These are phyloP conservation scores for Drosophila prolongata DNA, from an alignment of 2,888 invertebrate genomes.

Conservation along the genomic window DNA sequence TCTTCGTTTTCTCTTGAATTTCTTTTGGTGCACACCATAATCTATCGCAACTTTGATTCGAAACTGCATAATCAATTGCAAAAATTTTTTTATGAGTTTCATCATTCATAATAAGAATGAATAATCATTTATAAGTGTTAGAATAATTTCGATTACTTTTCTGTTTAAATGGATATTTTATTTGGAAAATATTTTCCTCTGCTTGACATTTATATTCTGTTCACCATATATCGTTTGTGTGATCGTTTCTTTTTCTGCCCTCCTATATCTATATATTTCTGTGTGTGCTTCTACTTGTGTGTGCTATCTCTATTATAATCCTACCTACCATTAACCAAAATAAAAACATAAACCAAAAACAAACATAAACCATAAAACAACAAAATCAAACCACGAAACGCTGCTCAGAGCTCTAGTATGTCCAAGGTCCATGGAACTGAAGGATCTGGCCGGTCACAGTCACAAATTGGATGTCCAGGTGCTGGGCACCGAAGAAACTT, in stretches of 20 bases:
- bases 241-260: conserved; percentile 54
- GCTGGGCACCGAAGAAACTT: conserved; percentile 93
- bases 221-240: conserved; percentile 52
- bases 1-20: conserved; percentile 32
- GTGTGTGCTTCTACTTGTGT: conserved; percentile 75
- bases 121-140: not conserved
- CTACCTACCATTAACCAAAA: conserved; percentile 47
- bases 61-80: not conserved
- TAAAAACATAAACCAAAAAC: conserved; percentile 62
- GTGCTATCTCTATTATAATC: conserved; percentile 66
- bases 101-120: too few species aligned
- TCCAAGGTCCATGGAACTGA: conserved; percentile 85
- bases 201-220: conserved; percentile 17
- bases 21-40: conserved; percentile 10
- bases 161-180: not conserved
- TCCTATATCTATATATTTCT: conserved; percentile 57
- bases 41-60: not conserved
- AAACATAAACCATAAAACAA: conserved; percentile 51
- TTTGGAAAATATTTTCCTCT: not conserved
- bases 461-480: conserved; percentile 91
- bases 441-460: conserved; percentile 85
- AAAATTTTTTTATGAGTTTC: not conserved
- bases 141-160: not conserved
- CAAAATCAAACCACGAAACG: conserved; percentile 60
- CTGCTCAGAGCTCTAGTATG: conserved; percentile 85